Base-by-base conservation (phyloP, 64 coral and sea anemone species). In the Montipora efflorescens region DNA sequence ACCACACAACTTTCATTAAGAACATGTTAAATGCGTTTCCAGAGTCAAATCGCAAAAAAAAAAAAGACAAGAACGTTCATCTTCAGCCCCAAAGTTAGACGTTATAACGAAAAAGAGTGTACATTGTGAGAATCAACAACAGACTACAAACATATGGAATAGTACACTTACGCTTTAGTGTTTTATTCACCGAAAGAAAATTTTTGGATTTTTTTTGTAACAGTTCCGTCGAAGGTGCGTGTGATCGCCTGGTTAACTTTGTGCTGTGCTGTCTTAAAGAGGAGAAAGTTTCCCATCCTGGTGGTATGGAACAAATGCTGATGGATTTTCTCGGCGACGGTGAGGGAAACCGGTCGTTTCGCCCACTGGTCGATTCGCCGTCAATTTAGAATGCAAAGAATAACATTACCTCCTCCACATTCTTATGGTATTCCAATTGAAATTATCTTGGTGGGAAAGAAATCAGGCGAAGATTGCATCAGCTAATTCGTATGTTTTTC, bases 221-320 rank as follows among this genome's bases (percentile, higher is more conserved):
- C 82, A 86, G 82, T 46, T 86, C 82, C 18, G 36, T 86, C n/a
- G 82, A 86, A 21, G 82, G 82, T 22, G 66, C 64, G 7, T 68
- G 82, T 49, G 66, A 86, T 23, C 82, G 44, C 7, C 47, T 86
- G 8, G 82, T 86, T 19, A 48, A 72, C 51, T 86, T 86, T 86
- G 82, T 86, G 44, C 48, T 86, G 46, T 86, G 64, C 45, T 86
- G 82, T 71, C 82, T 86, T 52, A 62, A 86, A 86, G 82, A 86
- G 46, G 64, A 86, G 16, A 50, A 86, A 50, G 82, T 86, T 13
- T 43, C 82, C 9, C 16, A 71, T 72, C 82, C 82, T 0, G 67
- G 47, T 49, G 82, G 82, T 8, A 71, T 86, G 82, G 82, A 86
- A 50, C 13, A 86, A 2, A 86, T 86, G 82, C 46, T 86, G 2